Evolutionary conservation across 2,797 vertebrate species (phyloP).

Genomic region (Aeoliscus strigatus): DNA sequence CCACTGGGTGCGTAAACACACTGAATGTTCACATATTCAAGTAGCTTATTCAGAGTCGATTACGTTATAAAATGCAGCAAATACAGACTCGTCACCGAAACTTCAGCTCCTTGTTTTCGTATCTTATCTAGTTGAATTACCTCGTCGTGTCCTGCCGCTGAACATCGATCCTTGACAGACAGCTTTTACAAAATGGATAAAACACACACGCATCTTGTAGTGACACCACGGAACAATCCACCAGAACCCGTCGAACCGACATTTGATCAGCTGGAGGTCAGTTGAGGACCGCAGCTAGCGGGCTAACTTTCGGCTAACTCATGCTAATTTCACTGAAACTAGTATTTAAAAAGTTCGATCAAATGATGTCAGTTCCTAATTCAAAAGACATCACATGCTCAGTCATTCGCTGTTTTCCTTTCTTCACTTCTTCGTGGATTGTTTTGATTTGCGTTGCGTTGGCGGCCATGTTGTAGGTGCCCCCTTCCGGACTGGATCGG

Average conservation of each 20-base stretch:
- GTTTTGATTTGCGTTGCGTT: too few relatives aligned
- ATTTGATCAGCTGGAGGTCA: slow-evolving; percentile 19
- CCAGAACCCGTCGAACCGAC: slow-evolving; percentile 48
- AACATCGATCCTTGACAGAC: slow-evolving; percentile 59
- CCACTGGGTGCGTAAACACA: too few relatives aligned
- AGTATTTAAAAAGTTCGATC: neutral
- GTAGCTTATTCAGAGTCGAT: too few relatives aligned
- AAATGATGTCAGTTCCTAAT: too few relatives aligned
- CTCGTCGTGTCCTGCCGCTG: slow-evolving; percentile 36
- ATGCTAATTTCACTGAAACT: too few relatives aligned
- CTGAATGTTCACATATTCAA: too few relatives aligned
- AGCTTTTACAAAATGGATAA: slow-evolving; percentile 71
- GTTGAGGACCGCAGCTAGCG: too few relatives aligned
- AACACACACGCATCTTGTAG: slow-evolving; percentile 59
- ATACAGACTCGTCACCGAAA: too few relatives aligned
- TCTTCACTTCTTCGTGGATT: neutral
- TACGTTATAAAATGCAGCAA: too few relatives aligned
- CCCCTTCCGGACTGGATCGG: neutral
- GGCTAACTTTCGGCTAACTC: neutral
- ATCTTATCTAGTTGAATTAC: too few relatives aligned
- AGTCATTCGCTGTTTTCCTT: neutral
- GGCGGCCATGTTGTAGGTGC: neutral
- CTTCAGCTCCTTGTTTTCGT: too few relatives aligned
- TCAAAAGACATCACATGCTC: neutral
- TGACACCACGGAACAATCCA: slow-evolving; percentile 63